Evolutionary conservation across 2,797 vertebrate genomes (phyloP).

Genomic region (Pangasius mekongensis): DNA sequence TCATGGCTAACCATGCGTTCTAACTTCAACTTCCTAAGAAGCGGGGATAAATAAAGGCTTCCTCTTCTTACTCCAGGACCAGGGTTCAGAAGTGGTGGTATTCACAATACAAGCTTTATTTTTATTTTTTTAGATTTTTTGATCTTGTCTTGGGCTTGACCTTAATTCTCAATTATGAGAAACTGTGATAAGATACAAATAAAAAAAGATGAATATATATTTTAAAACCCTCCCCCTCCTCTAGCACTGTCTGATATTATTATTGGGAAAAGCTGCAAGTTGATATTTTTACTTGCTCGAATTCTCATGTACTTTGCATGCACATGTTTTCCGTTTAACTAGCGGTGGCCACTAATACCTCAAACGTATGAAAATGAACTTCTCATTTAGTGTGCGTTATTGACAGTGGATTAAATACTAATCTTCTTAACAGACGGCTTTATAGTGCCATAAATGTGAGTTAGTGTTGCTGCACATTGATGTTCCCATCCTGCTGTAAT

Average conservation of each 20-base stretch:
- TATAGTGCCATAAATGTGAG: constrained; percentile 41
- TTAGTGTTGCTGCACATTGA: background rate
- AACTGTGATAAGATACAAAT: background rate
- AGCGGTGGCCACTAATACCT: constrained; percentile 30
- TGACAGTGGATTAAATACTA: constrained; percentile 61
- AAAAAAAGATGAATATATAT: background rate
- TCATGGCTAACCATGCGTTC: too few species aligned
- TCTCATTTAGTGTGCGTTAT: constrained; percentile 53
- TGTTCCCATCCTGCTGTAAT: constrained; percentile 1
- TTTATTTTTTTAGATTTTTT: background rate
- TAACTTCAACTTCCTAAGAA: too few species aligned
- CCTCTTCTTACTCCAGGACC: background rate
- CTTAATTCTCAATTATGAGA: background rate
- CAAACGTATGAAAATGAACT: constrained; percentile 61
- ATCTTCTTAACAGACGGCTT: constrained; percentile 64
- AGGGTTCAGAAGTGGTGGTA: background rate
- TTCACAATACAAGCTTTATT: background rate
- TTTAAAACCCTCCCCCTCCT: background rate
- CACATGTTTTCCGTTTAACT: background rate
- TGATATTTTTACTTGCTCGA: background rate
- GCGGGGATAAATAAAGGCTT: too few species aligned
- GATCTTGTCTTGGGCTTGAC: background rate
- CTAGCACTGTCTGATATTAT: background rate
- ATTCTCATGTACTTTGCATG: background rate
- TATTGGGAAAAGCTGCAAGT: background rate